Conservation (phyloP, 2,888 invertebrate species). For the Anagyrus pseudococci region DNA sequence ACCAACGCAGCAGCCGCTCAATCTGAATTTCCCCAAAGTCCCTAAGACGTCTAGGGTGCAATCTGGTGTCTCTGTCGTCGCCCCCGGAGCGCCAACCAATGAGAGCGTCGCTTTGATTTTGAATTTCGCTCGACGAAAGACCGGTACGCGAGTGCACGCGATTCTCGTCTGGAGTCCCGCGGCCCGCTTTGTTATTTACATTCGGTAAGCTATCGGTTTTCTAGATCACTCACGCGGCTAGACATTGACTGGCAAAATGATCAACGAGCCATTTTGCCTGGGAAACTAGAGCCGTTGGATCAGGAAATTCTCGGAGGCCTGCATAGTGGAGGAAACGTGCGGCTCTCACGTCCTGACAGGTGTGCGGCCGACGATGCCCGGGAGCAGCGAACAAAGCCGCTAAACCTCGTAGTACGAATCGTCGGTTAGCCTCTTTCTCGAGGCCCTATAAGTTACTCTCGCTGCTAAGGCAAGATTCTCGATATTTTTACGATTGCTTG, state of each 20-base stretch:
- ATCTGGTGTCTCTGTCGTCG: slow-evolving; percentile 9
- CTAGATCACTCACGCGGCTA: no score
- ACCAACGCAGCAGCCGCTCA: no score
- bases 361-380: slow-evolving; percentile 7
- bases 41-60: no score
- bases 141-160: slow-evolving; percentile 43
- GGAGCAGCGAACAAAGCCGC: background rate
- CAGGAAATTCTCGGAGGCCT: background rate
- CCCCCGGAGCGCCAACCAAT: slow-evolving; percentile 43
- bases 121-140: slow-evolving; percentile 44
- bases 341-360: no score
- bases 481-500: background rate
- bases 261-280: background rate
- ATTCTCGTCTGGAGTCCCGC: background rate
- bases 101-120: slow-evolving; percentile 38
- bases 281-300: background rate
- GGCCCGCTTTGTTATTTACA: no score
- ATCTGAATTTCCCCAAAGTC: no score
- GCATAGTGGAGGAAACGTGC: background rate
- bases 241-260: background rate
- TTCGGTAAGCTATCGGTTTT: no score
- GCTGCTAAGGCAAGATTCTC: background rate
- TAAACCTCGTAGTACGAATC: background rate
- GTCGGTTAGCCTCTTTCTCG: background rate
- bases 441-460: background rate